Base-by-base conservation (phyloP, 2,888 invertebrate genomes). In the Microchrysa polita region DNA sequence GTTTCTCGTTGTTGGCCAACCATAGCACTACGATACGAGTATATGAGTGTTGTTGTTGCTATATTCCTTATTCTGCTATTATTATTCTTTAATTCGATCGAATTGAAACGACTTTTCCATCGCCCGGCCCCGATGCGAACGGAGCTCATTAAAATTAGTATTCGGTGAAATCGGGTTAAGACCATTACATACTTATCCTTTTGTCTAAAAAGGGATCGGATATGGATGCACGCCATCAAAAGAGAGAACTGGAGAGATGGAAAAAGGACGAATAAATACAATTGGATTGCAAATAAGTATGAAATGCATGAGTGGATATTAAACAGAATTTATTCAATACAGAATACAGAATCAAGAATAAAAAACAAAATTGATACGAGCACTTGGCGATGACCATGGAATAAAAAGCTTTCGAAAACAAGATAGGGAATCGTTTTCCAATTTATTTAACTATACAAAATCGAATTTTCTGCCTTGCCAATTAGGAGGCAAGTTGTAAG, bases 371-470 rank as follows among this genome's bases (percentile, higher is more conserved):
- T n/a, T n/a, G n/a, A 27, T 59, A 12, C 57, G 20, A 59, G 12
- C 23, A 10, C 59, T 59, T 20, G 27, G 59, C 59, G 12, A 27
- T 59, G 23, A 20, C 18, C 23, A 22, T 5, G n/a, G 12, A 59
- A 22, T 12, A 59, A 23, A 27, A 27, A 59, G 9, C 12, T 59
- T 27, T 27, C n/a, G 14, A 22, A 10, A 59, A 27, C 52, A 23
- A 23, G 59, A 59, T 23, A 59, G 7, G 22, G 14, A 59, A 55
- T 9, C 55, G 18, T 34, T 55, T 55, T 55, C 55, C 18, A 55
- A 55, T 59, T 59, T 59, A 59, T 59, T 59, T 59, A 23, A 59
- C 59, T 23, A n/a, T n/a, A 59, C 27, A 59, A 55, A 55, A 55
- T 55, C 18, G 55, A 55, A 55, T 55, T 55, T 22, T 2, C 27